Evolutionary conservation across 1,140 invertebrate genomes (phyloP).

Genomic region (Drosophila oshimai): DNA sequence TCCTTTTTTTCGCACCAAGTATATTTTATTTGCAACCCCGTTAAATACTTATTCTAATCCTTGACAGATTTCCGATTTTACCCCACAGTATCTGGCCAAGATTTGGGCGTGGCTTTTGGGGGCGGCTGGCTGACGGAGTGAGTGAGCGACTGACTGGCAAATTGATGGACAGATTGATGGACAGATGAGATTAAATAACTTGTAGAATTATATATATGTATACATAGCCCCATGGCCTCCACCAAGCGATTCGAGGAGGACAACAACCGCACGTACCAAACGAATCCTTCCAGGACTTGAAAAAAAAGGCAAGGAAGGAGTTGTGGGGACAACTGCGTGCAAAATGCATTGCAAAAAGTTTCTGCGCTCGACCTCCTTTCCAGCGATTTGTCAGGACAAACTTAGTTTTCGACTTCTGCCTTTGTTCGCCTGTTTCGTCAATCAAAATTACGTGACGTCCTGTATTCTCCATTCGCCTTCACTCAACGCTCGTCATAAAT

Average conservation of each 20-base stretch:
- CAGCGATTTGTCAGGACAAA: conserved; percentile 61
- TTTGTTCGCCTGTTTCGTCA: conserved; percentile 66
- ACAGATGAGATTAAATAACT: conserved; percentile 82
- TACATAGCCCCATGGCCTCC: conserved; percentile 6
- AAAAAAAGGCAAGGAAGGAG: background rate
- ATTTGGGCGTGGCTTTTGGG: conserved; percentile 29
- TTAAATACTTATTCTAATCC: background rate
- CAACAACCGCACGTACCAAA: conserved; percentile 63
- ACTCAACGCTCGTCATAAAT: conserved; percentile 33
- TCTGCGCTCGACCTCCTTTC: conserved; percentile 28
- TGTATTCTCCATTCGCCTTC: conserved; percentile 21
- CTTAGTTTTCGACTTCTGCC: conserved; percentile 56
- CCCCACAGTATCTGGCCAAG: conserved; percentile 18
- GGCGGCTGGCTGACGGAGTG: conserved; percentile 21
- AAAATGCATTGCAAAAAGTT: conserved; percentile 64
- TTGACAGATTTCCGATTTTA: background rate
- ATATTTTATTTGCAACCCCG: no score
- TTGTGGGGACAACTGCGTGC: conserved; percentile 20
- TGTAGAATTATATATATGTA: conserved; percentile 54
- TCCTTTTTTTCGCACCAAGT: no score
- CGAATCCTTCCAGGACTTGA: conserved; percentile 35
- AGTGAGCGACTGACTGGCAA: conserved; percentile 64
- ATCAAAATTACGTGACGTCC: conserved; percentile 75
- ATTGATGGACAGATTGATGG: conserved; percentile 80
- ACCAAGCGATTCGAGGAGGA: conserved; percentile 12